Conservation (phyloP, 2,113 vertebrate genomes). For the Tauraco erythrolophus region DNA sequence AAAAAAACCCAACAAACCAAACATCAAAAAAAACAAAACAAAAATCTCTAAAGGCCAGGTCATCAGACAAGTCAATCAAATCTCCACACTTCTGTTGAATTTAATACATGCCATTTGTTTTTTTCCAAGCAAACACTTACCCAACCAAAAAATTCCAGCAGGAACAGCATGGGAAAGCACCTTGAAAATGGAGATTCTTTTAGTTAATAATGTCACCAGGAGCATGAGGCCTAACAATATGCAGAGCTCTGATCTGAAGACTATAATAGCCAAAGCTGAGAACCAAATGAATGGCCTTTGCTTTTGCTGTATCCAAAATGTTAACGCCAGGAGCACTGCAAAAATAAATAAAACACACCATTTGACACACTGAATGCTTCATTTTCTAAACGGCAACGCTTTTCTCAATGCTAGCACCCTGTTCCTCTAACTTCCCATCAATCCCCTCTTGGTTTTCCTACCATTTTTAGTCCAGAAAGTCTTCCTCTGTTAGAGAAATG, state of each 20-base stretch:
- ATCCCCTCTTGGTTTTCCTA: background rate
- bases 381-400: background rate
- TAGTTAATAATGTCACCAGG: constrained; percentile 79
- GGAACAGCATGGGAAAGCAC: constrained; percentile 83
- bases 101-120: background rate
- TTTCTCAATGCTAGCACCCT: background rate
- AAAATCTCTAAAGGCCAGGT: background rate
- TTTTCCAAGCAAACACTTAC: constrained; percentile 74
- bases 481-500: background rate
- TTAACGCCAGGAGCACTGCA: constrained; percentile 87
- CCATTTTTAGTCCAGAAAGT: background rate
- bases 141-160: constrained; percentile 85
- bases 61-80: background rate
- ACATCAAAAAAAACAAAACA: background rate
- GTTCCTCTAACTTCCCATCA: background rate
- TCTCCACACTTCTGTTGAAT: background rate
- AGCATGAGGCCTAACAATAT: constrained; percentile 90
- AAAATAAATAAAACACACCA: background rate
- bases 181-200: constrained; percentile 76
- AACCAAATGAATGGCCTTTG: constrained; percentile 85
- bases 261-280: constrained; percentile 89
- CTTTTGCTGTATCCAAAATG: constrained; percentile 88
- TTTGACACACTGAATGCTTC: background rate
- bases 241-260: constrained; percentile 91
- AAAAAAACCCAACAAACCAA: too few relatives aligned